Evolutionary conservation across 2,888 invertebrate genomes (phyloP), one percentile per base, ranked within the genome.

Genomic region (Drosophila atripex): DNA sequence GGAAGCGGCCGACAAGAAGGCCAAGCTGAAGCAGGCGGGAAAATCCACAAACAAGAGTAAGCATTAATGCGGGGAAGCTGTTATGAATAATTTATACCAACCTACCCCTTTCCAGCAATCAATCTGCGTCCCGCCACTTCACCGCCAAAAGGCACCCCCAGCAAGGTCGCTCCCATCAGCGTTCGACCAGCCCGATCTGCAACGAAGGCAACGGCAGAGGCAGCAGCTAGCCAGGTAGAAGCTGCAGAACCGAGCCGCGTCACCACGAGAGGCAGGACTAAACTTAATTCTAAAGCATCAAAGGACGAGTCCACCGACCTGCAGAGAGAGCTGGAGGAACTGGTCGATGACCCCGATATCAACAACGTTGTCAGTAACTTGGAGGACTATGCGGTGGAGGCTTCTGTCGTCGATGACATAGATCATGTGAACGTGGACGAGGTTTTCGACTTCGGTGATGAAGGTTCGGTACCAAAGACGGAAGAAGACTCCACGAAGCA

Each of bases 401-500:
- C 28, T n/a, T 66, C 28, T 21, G 53, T 28, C 14, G 30, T 64
- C 1, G 63, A 65, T 7, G 63, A 38, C 1, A 16, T 38, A 7
- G 38, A 46, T 1, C 16, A 16, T 9, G 14, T 21, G 21, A 32
- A 39, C 16, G 66, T 75, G 6, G 70, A 59, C 5, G 77, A 77
- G 43, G 63, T 86, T 11, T 87, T 78, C 23, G 83, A 87, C 28
- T 87, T 83, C 43, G 88, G 80, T 1, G 80, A 78, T 8, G 56
- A 51, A 16, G 14, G 60, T 2, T 41, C 46, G 32, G 54, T 12
- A 7, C 30, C 5, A 32, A 51, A 28, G 12, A 35, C 30, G 9
- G 64, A 56, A 5, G 69, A 71, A 12, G 50, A 56, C 1, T 35
- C 66, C 12, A n/a, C 45, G 14, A 63, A 54, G 18, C 52, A 64